phyloP scores from a whole-genome alignment of 2,113 vertebrate genomes.

The Lepisosteus oculatus region DNA sequence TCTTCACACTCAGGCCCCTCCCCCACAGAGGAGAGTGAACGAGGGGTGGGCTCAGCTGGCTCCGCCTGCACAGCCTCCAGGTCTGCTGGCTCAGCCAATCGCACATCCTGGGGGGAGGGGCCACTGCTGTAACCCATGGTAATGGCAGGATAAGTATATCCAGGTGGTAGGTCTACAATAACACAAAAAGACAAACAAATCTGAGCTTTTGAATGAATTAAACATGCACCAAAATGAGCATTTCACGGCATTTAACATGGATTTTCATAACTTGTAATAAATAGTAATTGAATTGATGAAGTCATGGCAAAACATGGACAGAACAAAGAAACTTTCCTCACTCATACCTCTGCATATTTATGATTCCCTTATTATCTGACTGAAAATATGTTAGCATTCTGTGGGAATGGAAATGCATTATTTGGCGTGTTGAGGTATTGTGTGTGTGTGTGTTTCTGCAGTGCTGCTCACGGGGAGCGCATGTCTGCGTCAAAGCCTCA shows the following conservation, averaged over 20 bases:
- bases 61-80: slow-evolving; percentile 76
- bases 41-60: slow-evolving; percentile 44
- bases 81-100: slow-evolving; percentile 76
- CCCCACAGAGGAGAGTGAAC: slow-evolving; percentile 43
- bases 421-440: background rate
- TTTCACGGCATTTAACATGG: no score
- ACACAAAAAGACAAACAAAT: slow-evolving; percentile 22
- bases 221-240: background rate
- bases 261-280: no score
- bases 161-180: slow-evolving; percentile 77
- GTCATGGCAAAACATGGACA: no score
- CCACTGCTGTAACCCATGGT: slow-evolving; percentile 70
- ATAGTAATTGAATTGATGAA: no score
- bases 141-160: slow-evolving; percentile 71
- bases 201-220: slow-evolving; percentile 6
- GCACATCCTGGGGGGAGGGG: slow-evolving; percentile 64
- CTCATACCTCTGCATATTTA: no score
- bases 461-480: background rate
- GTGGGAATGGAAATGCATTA: no score
- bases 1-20: slow-evolving; percentile 55
- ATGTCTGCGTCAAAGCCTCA: background rate
- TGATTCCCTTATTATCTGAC: no score
- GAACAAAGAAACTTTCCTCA: no score
- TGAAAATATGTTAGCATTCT: no score
- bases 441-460: slow-evolving; percentile 4